Base-by-base conservation (phyloP, 2,888 invertebrate genomes). In the Salticus scenicus region DNA sequence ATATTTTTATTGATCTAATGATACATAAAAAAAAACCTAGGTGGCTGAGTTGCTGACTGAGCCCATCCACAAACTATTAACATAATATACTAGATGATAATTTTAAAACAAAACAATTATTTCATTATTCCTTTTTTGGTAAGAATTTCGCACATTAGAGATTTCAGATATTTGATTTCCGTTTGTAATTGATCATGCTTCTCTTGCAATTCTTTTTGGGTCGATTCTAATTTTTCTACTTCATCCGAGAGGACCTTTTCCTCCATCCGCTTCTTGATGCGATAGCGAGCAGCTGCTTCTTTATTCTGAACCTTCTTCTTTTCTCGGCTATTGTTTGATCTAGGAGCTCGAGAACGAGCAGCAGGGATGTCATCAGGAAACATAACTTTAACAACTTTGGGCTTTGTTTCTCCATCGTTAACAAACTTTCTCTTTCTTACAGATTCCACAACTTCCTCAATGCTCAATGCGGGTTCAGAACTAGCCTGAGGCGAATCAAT, bases 281-380 rank as follows among this genome's bases (percentile, higher is more conserved):
- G 72, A 71, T 87, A 87, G 1, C 87, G 77, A 5, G 87, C 81
- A 20, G 87, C 87, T 31, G 87, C 87, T 64, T 87, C 87, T 74
- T 87, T 87, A 63, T 87, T 87, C 81, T 87, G 87, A 8, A 77
- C 73, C 33, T 87, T 87, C 73, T 87, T 87, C 20, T 81, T 51
- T 27, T 87, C 87, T n/a, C 31, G 27, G 0, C 57, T 31, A n/a
- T 72, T 57, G 5, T 37, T 14, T 0, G 20, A n/a, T 7, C 12
- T 12, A 1, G 1, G 1, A 4, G 12, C 12, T 7, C 12, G 63
- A 14, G 5, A 8, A 1, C 5, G 7, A 12, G n/a, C 17, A n/a
- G 20, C 4, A 24, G 24, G 57, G 24, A 7, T 4, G 2, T 20
- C 24, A 8, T 66, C 30, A 30, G 17, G 27, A 17, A 67, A 20